These are phyloP conservation scores for Nothura maculosa DNA, from an alignment of 2,797 vertebrate species.

Conservation along the genomic window DNA sequence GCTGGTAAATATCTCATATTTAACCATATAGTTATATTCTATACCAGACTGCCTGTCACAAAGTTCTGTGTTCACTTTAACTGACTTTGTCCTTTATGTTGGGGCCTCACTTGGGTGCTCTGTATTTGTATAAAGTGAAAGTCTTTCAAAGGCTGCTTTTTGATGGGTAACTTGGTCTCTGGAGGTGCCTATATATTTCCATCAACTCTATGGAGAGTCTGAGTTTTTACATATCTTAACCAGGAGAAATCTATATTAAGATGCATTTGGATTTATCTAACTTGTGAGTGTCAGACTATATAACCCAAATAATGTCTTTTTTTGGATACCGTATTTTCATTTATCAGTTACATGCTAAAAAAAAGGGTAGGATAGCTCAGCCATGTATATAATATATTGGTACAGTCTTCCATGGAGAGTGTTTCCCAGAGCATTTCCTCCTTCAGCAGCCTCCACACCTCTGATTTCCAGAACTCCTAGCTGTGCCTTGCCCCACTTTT, in stretches of 20 bases:
- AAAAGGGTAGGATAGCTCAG: rapidly evolving
- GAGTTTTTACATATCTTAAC: neutral
- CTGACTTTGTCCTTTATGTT: neutral
- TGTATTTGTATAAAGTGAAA: neutral
- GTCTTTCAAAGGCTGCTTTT: neutral
- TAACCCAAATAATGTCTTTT: neutral
- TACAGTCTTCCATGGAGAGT: neutral
- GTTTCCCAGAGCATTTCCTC: neutral
- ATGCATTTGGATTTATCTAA: neutral
- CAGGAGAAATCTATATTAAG: neutral
- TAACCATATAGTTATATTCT: neutral
- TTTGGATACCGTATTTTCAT: neutral
- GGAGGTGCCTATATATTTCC: neutral
- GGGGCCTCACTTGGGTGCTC: neutral
- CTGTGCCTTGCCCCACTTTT: neutral
- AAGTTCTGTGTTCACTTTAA: neutral
- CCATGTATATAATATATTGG: neutral
- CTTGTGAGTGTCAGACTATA: neutral
- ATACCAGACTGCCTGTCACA: neutral
- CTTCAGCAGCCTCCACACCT: neutral
- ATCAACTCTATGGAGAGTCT: rapidly evolving
- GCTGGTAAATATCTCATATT: neutral
- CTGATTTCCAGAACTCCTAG: neutral
- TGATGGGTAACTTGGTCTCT: neutral
- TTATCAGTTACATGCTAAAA: neutral